A percentile compares a stretch with the other conserved stretches of the same genome.
phyloP scores from a whole-genome alignment of 2,797 vertebrate species.

The Synanceia verrucosa region DNA sequence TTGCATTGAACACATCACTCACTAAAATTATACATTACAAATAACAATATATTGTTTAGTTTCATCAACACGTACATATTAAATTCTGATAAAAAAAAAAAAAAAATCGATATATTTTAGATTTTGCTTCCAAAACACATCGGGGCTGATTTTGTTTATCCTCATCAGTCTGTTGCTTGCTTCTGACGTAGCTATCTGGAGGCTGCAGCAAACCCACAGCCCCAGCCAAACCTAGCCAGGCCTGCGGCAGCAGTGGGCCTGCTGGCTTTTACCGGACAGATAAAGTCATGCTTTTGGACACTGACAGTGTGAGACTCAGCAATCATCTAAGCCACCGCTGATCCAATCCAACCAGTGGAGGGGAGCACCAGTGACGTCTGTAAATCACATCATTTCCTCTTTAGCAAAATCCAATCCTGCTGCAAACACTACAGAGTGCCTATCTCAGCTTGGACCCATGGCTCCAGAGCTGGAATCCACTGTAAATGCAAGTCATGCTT shows the following conservation, averaged over 20 bases:
- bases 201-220: conserved; percentile 33
- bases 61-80: background rate
- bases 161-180: conserved; percentile 33
- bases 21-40: conserved; percentile 6
- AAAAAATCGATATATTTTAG: conserved; percentile 7
- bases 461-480: conserved; percentile 13
- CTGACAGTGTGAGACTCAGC: conserved; percentile 32
- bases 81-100: conserved; percentile 16
- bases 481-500: conserved; percentile 19
- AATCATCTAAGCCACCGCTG: conserved; percentile 40
- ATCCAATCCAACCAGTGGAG: conserved; percentile 28
- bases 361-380: conserved; percentile 29
- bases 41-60: conserved; percentile 8
- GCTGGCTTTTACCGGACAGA: conserved; percentile 48
- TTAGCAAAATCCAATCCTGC: background rate
- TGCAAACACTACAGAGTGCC: background rate
- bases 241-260: conserved; percentile 29
- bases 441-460: conserved; percentile 28
- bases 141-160: conserved; percentile 44
- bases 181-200: conserved; percentile 43
- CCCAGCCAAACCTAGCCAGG: conserved; percentile 24
- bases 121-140: conserved; percentile 17
- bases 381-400: conserved; percentile 49
- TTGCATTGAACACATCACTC: background rate
- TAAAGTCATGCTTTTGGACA: conserved; percentile 53